Evolutionary conservation across 2,797 vertebrate genomes (phyloP).

Genomic region (Acridotheres tristis): DNA sequence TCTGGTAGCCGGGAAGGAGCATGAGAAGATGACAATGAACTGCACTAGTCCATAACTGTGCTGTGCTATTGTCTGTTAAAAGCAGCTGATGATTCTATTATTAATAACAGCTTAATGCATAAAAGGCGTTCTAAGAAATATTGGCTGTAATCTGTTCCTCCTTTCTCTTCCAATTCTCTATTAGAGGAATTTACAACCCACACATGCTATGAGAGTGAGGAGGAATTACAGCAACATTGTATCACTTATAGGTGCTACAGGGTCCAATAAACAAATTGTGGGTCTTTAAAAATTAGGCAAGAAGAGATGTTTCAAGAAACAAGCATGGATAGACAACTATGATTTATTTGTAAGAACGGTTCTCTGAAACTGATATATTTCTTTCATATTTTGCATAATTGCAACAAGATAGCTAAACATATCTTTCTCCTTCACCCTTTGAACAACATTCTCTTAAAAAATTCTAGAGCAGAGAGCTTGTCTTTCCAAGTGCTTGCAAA

Average conservation of each 20-base stretch:
- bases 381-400: neutral
- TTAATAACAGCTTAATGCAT: neutral
- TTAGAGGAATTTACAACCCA: neutral
- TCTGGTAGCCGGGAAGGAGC: neutral
- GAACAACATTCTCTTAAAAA: neutral
- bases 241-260: neutral
- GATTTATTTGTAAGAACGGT: neutral
- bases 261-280: neutral
- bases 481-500: neutral
- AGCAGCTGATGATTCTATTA: neutral
- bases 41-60: rapidly evolving
- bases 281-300: neutral
- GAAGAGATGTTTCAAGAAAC: neutral
- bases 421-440: neutral
- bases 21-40: neutral
- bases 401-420: neutral
- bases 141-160: neutral
- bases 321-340: neutral
- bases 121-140: neutral
- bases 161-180: neutral
- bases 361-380: neutral
- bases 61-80: neutral
- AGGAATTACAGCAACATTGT: neutral
- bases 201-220: neutral
- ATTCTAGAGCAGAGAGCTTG: neutral